Evolutionary conservation across 2,113 vertebrate genomes (phyloP), one percentile per base, ranked within the genome.

Genomic region (Macrotus californicus): DNA sequence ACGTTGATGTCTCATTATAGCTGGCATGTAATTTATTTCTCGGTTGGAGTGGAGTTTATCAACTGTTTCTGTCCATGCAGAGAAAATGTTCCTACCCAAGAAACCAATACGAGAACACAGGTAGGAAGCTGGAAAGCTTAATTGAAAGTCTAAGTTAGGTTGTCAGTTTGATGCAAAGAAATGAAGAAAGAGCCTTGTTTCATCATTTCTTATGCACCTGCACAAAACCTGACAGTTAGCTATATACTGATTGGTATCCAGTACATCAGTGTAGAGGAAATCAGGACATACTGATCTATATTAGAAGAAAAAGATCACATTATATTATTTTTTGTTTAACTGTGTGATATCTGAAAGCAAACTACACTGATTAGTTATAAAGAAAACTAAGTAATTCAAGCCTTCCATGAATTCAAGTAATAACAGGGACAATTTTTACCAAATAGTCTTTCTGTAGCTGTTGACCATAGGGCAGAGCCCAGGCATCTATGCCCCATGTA

Each of bases 11-110:
- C 98, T 99, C 98, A 98, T 98, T 98, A 98, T 93, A 94, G 96
- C 96, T 96, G 97, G 97, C 39, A 96, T 98, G 98, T 97, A 98
- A 98, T 98, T 98, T 98, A 98, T 98, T 98, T 98, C 98, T 97
- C 97, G 95, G 98, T 88, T 98, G 98, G 98, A 98, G 97, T 4
- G 90, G 97, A 98, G 98, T 97, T 98, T 98, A 98, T 96, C 98
- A 98, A 97, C 97, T 98, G 95, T 95, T 96, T 97, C 98, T 97
- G 96, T 97, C 97, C 98, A 98, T 95, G 98, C 96, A 97, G 97
- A 98, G 97, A 98, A 98, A 98, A 98, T 97, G 91, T 94, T 98
- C 96, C 97, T 97, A 95, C 96, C 97, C 97, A 89, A 96, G 97
- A 98, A 98, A 97, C 98, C 98, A 98, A 98, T 95, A 98, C 93